Conservation (phyloP, 2,797 vertebrate genomes). For the Ctenopoma multispine region DNA sequence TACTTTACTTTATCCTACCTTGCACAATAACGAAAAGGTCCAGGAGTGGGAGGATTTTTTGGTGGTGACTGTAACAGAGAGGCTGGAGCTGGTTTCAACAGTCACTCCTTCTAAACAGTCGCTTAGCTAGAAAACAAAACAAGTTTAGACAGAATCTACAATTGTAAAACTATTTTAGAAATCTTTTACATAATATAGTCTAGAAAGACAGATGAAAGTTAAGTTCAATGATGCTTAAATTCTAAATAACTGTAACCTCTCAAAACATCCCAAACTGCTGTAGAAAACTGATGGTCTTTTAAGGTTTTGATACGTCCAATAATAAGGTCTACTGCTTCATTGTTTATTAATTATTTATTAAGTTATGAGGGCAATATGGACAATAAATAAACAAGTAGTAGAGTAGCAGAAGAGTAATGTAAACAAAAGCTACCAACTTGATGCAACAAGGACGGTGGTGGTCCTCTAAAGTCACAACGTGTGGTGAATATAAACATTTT, state of each 20-base stretch:
- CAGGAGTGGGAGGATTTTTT: constrained; percentile 97
- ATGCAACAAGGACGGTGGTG: background rate
- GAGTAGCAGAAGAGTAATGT: background rate
- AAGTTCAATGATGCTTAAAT: background rate
- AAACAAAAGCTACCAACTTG: background rate
- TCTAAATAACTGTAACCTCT: background rate
- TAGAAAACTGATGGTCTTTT: too few relatives aligned
- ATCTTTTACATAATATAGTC: background rate
- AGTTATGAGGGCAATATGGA: background rate
- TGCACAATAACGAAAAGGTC: constrained; percentile 97
- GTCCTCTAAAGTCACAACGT: background rate
- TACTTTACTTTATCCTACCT: constrained; percentile 86
- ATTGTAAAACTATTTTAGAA: background rate
- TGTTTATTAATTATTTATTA: background rate
- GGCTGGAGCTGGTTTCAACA: constrained; percentile 93
- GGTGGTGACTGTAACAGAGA: constrained; percentile 94
- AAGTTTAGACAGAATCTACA: background rate
- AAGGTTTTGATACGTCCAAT: too few relatives aligned
- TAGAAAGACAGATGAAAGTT: background rate
- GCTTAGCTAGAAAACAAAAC: constrained; percentile 86
- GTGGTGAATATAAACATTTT: background rate
- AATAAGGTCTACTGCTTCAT: background rate
- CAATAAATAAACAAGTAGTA: background rate
- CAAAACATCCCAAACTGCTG: background rate
- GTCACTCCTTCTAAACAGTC: constrained; percentile 95